phyloP scores from a whole-genome alignment of 2,113 vertebrate species.

The Aldabrachelys gigantea region DNA sequence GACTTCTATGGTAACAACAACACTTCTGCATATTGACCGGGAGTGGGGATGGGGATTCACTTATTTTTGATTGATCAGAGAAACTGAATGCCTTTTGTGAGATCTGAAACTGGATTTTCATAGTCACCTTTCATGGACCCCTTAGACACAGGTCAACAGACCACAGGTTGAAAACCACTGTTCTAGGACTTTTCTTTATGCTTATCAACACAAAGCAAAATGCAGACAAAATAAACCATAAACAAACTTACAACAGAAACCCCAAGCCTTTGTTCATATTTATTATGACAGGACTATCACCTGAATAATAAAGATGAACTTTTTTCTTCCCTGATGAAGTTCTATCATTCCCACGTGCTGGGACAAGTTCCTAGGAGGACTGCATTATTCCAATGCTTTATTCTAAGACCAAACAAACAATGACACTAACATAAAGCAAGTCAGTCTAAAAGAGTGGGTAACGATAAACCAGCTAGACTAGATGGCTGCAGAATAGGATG shows the following conservation, averaged over 20 bases:
- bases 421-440: not conserved
- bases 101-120: too few relatives aligned
- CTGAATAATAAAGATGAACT: slow-evolving; percentile 1
- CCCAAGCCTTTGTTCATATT: not conserved
- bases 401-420: not conserved
- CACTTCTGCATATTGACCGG: too few relatives aligned
- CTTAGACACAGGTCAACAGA: too few relatives aligned
- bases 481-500: not conserved
- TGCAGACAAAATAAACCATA: not conserved
- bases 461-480: not conserved
- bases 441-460: not conserved
- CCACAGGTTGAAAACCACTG: not conserved
- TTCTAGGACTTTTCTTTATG: not conserved
- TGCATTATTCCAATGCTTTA: not conserved
- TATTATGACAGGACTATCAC: not conserved
- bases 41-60: too few relatives aligned
- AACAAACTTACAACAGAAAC: not conserved
- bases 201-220: accelerated
- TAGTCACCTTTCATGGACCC: too few relatives aligned
- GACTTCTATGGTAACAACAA: too few relatives aligned
- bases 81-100: too few relatives aligned
- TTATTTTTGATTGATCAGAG: too few relatives aligned
- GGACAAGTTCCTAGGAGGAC: slow-evolving; percentile 14
- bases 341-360: slow-evolving; percentile 4
- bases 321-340: not conserved